These are phyloP conservation scores for Porites australiensis DNA, from an alignment of 64 coral and sea anemone genomes.

Conservation along the genomic window DNA sequence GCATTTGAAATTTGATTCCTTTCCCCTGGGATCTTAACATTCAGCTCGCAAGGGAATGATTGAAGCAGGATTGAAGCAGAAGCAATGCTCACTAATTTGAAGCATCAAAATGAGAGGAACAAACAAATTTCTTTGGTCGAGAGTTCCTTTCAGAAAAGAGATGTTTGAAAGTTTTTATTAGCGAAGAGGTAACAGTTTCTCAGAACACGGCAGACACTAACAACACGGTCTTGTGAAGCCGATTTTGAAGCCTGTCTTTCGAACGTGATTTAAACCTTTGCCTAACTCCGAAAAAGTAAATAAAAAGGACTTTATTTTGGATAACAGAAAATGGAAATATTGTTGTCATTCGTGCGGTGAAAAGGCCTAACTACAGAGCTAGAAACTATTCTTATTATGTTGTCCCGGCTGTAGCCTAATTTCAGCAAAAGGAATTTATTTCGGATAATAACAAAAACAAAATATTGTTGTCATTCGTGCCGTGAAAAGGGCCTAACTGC, in stretches of 20 bases:
- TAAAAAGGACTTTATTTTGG: too few relatives aligned
- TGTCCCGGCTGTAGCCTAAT: too few relatives aligned
- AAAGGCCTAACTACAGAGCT: too few relatives aligned
- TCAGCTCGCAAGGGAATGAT: too few relatives aligned
- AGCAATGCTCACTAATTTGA: not conserved
- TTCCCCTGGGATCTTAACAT: not conserved
- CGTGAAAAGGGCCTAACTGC: too few relatives aligned
- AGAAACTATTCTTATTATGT: too few relatives aligned
- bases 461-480: too few relatives aligned
- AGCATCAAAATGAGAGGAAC: not conserved
- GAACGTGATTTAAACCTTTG: not conserved
- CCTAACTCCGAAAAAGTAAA: not conserved
- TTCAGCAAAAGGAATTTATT: too few relatives aligned
- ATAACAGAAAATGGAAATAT: too few relatives aligned
- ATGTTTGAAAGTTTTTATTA: conserved; percentile 2
- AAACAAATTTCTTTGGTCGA: not conserved
- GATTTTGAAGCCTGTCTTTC: not conserved
- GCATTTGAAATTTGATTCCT: not conserved
- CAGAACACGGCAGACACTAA: not conserved
- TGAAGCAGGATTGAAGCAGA: not conserved
- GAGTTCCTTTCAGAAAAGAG: not conserved
- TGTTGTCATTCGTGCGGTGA: too few relatives aligned
- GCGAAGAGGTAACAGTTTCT: not conserved
- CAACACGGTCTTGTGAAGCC: not conserved
- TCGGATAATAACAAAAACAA: too few relatives aligned